A percentile compares a stretch with the other conserved stretches of the same genome.
phyloP scores from a whole-genome alignment of 2,888 invertebrate genomes.

The Ditula angustiorana region DNA sequence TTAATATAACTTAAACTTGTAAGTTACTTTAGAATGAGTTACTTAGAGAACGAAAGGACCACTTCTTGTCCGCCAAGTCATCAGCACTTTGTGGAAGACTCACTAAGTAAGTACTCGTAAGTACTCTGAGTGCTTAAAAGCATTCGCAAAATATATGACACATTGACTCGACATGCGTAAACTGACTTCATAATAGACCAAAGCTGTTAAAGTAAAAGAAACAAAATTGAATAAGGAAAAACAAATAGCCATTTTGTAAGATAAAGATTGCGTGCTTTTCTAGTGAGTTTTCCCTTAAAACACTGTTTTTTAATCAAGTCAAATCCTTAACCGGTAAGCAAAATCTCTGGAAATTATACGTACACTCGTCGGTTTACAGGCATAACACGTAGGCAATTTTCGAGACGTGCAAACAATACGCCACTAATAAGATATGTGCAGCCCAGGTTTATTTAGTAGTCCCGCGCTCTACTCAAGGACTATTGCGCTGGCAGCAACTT shows the following conservation, averaged over 20 bases:
- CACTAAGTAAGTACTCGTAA: conserved; percentile 1
- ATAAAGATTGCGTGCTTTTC: neutral
- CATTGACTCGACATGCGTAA: conserved; percentile 9
- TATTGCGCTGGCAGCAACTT: conserved; percentile 63
- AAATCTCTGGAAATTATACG: neutral
- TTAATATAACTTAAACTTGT: no score
- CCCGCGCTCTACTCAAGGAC: conserved; percentile 42
- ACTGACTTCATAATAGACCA: conserved; percentile 8
- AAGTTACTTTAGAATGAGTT: neutral
- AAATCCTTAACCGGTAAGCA: neutral
- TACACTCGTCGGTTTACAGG: neutral
- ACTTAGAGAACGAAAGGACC: neutral
- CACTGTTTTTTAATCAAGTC: neutral
- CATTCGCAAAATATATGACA: conserved; percentile 16
- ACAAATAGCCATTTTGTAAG: neutral
- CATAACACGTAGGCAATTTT: conserved; percentile 9
- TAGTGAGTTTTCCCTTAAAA: neutral
- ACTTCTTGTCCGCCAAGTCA: neutral
- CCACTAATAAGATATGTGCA: conserved; percentile 19
- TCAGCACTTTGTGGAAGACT: neutral
- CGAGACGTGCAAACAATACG: conserved; percentile 9
- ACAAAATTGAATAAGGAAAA: conserved; percentile 4
- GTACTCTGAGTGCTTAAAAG: conserved; percentile 12
- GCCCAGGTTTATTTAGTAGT: conserved; percentile 28
- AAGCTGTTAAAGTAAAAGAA: conserved; percentile 5